Evolutionary conservation across 2,888 invertebrate species (phyloP).

Genomic region (Tetragonisca angustula): DNA sequence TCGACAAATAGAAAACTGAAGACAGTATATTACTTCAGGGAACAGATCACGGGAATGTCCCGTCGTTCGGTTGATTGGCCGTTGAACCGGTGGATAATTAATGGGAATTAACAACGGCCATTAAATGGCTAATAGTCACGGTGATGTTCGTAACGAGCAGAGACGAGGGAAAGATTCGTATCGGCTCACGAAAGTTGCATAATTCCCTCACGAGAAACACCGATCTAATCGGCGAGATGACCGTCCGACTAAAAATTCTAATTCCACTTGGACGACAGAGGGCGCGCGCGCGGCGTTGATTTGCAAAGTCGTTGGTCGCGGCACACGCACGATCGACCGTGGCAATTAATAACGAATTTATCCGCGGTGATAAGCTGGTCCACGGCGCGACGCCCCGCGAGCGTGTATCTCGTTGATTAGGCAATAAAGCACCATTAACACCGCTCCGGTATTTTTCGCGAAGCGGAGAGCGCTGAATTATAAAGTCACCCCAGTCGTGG

Average conservation of each 20-base stretch:
- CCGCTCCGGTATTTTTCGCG: not conserved
- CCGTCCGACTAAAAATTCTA: slow-evolving; percentile 27
- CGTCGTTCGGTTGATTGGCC: not conserved
- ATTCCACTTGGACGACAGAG: slow-evolving; percentile 6
- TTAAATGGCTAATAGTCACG: slow-evolving; percentile 12
- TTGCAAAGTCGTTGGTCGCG: not conserved
- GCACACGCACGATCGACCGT: not conserved
- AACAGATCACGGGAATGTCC: not conserved
- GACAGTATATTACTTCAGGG: not conserved
- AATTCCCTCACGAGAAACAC: slow-evolving; percentile 21
- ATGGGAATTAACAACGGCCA: not conserved
- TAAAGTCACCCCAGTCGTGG: slow-evolving; percentile 24
- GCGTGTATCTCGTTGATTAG: slow-evolving; percentile 12
- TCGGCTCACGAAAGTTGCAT: slow-evolving; percentile 39
- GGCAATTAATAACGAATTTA: slow-evolving; percentile 42
- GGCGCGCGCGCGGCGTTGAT: not conserved
- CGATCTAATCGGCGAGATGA: slow-evolving; percentile 34
- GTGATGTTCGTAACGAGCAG: slow-evolving; percentile 2
- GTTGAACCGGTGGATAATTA: not conserved
- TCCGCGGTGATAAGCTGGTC: slow-evolving; percentile 34
- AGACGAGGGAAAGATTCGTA: not conserved
- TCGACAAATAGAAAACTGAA: too few relatives aligned
- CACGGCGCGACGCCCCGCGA: not conserved
- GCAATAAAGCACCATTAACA: slow-evolving; percentile 42
- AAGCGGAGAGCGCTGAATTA: slow-evolving; percentile 12